Conservation (phyloP, 2,797 vertebrate species). For the Poecile montanus region DNA sequence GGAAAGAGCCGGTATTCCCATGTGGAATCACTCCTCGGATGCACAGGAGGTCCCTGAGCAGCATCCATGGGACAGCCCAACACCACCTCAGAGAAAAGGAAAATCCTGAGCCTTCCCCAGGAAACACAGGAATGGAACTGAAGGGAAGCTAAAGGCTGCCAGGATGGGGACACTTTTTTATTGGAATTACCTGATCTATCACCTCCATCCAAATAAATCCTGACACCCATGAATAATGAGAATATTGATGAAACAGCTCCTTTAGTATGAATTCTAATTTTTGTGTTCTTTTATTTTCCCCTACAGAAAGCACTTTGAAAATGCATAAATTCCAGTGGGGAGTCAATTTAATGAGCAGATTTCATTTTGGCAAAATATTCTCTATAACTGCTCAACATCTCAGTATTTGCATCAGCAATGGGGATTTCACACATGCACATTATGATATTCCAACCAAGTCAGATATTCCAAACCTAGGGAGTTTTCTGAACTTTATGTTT, state of each 20-base stretch:
- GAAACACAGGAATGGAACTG: rapidly evolving
- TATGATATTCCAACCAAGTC: background rate
- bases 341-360: background rate
- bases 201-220: background rate
- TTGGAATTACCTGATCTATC: background rate
- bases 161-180: background rate
- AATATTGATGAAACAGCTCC: background rate
- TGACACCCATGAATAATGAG: background rate
- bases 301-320: background rate
- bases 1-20: background rate
- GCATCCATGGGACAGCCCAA: background rate
- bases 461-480: background rate
- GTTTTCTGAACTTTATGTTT: background rate
- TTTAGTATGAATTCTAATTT: background rate
- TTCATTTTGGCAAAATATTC: background rate
- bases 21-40: background rate
- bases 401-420: background rate
- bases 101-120: background rate
- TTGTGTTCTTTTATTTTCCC: background rate
- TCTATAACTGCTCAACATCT: background rate
- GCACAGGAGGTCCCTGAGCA: background rate
- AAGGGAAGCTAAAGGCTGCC: background rate
- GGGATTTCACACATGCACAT: background rate
- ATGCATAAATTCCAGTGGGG: background rate
- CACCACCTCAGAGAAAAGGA: background rate